These are phyloP conservation scores for Catocala fraxini DNA, from an alignment of 2,888 invertebrate genomes.

Conservation along the genomic window DNA sequence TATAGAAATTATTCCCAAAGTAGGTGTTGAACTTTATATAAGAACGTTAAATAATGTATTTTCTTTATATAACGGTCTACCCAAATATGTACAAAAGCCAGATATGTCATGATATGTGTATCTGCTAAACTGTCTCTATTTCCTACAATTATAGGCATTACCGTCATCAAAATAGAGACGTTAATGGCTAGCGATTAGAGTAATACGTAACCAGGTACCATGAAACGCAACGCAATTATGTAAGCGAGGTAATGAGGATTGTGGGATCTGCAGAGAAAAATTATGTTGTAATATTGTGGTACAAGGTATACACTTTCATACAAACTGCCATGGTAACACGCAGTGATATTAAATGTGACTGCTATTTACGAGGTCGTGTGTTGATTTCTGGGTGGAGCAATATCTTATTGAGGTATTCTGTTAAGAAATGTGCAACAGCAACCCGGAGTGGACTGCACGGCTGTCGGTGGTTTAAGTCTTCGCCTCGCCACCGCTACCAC, in stretches of 20 bases:
- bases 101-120: conserved; percentile 19
- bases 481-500: too few species aligned
- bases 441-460: too few species aligned
- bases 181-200: conserved; percentile 35
- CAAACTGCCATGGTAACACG: too few species aligned
- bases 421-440: too few species aligned
- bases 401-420: too few species aligned
- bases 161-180: conserved; percentile 32
- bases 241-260: conserved; percentile 43
- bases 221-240: conserved; percentile 40
- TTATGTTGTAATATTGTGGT: conserved; percentile 35
- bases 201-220: conserved; percentile 43
- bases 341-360: too few species aligned
- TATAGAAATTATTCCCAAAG: too few species aligned
- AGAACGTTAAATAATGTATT: too few species aligned
- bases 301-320: conserved; percentile 23
- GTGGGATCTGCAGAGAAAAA: conserved; percentile 47
- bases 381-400: too few species aligned
- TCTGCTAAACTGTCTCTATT: conserved; percentile 32
- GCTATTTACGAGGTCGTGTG: too few species aligned
- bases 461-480: too few species aligned
- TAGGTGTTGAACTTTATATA: too few species aligned
- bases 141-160: conserved; percentile 42
- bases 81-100: not conserved
- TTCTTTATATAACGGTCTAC: not conserved